Evolutionary conservation across 2,888 invertebrate genomes (phyloP), one percentile per base, ranked within the genome.

Genomic region (Coronaproctus castanopsis): DNA sequence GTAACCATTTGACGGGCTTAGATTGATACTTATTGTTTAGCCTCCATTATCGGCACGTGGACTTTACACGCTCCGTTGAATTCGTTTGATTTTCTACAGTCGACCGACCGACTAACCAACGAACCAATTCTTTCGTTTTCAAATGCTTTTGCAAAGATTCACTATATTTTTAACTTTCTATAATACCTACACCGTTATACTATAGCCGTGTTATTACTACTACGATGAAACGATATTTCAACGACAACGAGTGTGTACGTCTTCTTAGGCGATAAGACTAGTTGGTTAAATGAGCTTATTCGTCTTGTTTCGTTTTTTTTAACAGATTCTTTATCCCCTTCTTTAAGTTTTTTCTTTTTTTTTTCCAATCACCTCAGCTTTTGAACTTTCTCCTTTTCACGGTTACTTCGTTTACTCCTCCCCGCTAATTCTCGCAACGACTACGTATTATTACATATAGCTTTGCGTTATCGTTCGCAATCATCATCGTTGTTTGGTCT

Each of bases 31-130:
- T 59, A 59, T 59, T 59, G 59, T 59, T 36, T 51, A 24, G 50
- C 55, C 52, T 63, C 63, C 63, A 63, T 63, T 63, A 63, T 63
- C 63, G 63, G 61, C 63, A 63, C 63, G 63, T 63, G 63, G 63
- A 62, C 63, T 63, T 59, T 59, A 59, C 59, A 59, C 55, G 59
- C 59, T 59, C 55, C 59, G 59, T 56, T 59, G 59, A 55, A 59
- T 59, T 59, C 56, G 55, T 36, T 36, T 14, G 36, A 8, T 36
- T 8, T 36, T 36, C 36, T 36, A 14, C 8, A 5, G 36, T 8
- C 36, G 36, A 36, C 5, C 36, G 36, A 36, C 36, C 36, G 36
- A 36, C 36, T 14, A 36, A 36, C 8, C 36, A n/a, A n/a, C n/a
- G n/a, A n/a, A n/a, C n/a, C n/a, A n/a, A n/a, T n/a, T n/a, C n/a